Conservation (phyloP, 2,113 vertebrate species). For the Muntiacus muntjak region DNA sequence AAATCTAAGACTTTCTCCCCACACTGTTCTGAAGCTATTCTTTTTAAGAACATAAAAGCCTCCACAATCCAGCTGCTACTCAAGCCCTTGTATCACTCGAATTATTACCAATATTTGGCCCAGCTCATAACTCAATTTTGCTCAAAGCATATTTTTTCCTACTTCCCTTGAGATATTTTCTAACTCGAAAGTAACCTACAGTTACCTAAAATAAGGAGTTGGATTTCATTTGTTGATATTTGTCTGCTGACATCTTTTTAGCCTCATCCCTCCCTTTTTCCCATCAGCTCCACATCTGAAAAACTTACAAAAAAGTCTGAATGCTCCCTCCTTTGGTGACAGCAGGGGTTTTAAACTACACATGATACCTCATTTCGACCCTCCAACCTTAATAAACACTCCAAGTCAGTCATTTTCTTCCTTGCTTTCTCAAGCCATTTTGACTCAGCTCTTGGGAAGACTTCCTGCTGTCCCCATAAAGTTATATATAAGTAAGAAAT, state of each 20-base stretch:
- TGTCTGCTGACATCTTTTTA: not conserved
- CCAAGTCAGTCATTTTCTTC: not conserved
- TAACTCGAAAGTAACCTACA: not conserved
- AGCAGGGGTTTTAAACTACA: not conserved
- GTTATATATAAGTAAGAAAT: not conserved
- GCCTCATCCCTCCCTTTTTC: not conserved
- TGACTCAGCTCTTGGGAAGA: not conserved
- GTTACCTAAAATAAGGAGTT: not conserved
- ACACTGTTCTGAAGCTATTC: not conserved
- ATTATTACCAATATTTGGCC: not conserved
- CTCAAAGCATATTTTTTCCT: not conserved
- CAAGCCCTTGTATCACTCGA: not conserved
- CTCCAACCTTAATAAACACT: not conserved
- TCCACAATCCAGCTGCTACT: not conserved
- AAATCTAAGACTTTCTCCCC: not conserved
- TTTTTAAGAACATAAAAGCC: not conserved
- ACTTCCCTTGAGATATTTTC: not conserved
- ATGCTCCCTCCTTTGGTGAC: not conserved
- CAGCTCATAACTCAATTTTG: not conserved
- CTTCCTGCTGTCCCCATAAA: not conserved
- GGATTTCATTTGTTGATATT: not conserved
- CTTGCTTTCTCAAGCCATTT: not conserved
- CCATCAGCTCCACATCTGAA: not conserved
- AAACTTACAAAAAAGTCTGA: not conserved
- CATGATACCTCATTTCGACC: not conserved